Base-by-base conservation (phyloP, 2,888 invertebrate species). In the Athalia cordata region DNA sequence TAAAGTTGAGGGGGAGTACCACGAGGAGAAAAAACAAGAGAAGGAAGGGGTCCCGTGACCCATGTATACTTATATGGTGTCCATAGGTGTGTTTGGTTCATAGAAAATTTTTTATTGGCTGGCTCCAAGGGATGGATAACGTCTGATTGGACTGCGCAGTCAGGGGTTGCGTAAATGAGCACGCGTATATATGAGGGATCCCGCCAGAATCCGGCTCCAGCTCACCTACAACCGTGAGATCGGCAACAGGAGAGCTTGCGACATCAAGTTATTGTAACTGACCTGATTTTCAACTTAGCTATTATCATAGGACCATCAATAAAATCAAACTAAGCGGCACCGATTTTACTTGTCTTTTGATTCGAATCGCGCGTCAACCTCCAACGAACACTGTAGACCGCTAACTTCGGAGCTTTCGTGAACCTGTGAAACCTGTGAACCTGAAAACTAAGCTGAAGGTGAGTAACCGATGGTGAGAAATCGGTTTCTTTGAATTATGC, bases 141-240 rank as follows among this genome's bases (percentile, higher is more conserved):
- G 0, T 75, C 9, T 62, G 62, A 75, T 75, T 62, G 62, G 75
- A 13, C 75, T 75, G 75, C 75, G 75, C 75, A 75, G 75, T 62
- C 50, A 75, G 75, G 62, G 75, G 75, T 61, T 75, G 75, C 75
- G 75, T 75, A 75, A 52, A 75, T 62, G 75, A 75, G 62, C 61
- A 49, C 62, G 52, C 43, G 62, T 75, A 75, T 75, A 75, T 75
- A 75, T 75, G 75, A 62, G 62, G 62, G 62, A 75, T 62, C 52
- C 75, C 62, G 62, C 62, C 75, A 75, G 49, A 64, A 75, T 75
- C 75, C 15, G 50, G 29, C 75, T 75, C 62, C 61, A 62, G 62
- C 75, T 75, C 62, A 75, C 62, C 75, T 62, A 75, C 75, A 62
- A 75, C 75, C 62, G 75, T 52, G 75, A 64, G 62, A 62, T 62